These are phyloP conservation scores for Saccopteryx bilineata DNA, from an alignment of 2,113 vertebrate species.

Conservation along the genomic window DNA sequence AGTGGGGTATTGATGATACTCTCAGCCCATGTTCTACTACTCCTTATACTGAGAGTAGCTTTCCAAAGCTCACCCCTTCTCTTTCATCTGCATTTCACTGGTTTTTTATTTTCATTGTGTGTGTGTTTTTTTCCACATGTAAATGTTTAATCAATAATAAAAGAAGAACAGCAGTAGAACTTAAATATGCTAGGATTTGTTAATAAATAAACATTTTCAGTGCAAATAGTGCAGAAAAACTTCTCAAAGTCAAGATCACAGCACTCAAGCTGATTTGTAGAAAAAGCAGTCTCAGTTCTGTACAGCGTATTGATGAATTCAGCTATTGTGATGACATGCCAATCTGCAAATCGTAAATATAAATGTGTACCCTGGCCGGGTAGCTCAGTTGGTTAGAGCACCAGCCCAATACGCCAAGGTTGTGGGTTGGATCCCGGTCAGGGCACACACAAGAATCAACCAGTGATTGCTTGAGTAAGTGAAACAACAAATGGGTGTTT, in stretches of 20 bases:
- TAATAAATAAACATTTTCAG: slow-evolving; percentile 90
- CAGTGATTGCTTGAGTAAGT: too few species aligned
- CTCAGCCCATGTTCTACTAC: neutral
- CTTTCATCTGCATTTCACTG: neutral
- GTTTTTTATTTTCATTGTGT: neutral
- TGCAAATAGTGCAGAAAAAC: slow-evolving; percentile 89
- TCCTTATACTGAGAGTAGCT: neutral
- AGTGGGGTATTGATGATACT: neutral
- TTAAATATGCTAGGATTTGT: slow-evolving; percentile 88
- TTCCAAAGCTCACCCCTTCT: neutral
- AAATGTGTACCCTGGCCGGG: slow-evolving; percentile 76
- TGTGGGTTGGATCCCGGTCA: too few species aligned
- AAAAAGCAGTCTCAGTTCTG: slow-evolving; percentile 86
- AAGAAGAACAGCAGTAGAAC: slow-evolving; percentile 84
- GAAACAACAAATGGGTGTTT: too few species aligned
- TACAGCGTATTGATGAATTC: slow-evolving; percentile 80
- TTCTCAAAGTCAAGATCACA: slow-evolving; percentile 85
- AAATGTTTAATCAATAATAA: slow-evolving; percentile 71
- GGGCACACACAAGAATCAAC: too few species aligned
- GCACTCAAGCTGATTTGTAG: slow-evolving; percentile 87
- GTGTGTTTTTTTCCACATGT: slow-evolving; percentile 65
- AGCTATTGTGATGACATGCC: slow-evolving; percentile 85
- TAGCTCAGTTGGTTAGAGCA: too few species aligned
- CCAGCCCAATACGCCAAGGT: too few species aligned
- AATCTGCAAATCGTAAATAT: slow-evolving; percentile 84